Conservation (phyloP, 2,797 vertebrate genomes). For the Petrocephalus sullivani region DNA sequence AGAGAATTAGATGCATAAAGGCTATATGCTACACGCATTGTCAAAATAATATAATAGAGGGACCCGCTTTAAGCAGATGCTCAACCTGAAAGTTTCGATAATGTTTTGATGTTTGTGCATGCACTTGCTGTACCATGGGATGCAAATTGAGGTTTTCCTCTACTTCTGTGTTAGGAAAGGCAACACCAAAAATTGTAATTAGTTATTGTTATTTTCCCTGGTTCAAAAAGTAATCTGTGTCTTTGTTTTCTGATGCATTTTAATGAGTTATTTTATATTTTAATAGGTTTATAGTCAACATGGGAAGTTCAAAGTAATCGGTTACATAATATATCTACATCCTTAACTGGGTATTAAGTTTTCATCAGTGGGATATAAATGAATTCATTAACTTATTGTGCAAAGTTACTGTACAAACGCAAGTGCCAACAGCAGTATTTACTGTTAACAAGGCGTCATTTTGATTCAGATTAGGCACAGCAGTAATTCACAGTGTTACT, state of each 20-base stretch:
- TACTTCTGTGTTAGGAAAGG: not conserved
- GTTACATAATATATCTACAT: slow-evolving; percentile 5
- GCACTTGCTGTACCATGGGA: not conserved
- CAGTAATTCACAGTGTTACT: slow-evolving; percentile 17
- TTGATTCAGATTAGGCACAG: slow-evolving; percentile 9
- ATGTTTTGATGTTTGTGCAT: not conserved
- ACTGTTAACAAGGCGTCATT: slow-evolving; percentile 4
- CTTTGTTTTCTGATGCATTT: slow-evolving; percentile 18
- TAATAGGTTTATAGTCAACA: slow-evolving; percentile 1
- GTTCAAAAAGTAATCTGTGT: slow-evolving; percentile 23
- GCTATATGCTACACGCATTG: not conserved
- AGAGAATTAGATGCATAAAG: not conserved
- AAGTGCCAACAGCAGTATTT: not conserved
- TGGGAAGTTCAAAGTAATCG: slow-evolving; percentile 5
- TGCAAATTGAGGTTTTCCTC: not conserved
- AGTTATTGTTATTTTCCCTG: slow-evolving; percentile 7
- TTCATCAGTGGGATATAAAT: not conserved
- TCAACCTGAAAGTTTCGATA: not conserved
- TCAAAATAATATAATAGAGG: not conserved
- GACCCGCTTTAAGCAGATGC: not conserved
- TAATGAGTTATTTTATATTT: slow-evolving; percentile 14
- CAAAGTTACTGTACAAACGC: not conserved
- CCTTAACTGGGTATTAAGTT: not conserved
- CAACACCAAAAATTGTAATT: slow-evolving; percentile 10
- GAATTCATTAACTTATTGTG: slow-evolving; percentile 3